Conservation (phyloP, 64 coral and sea anemone species). For the Hydrozoanthus tunicans region DNA sequence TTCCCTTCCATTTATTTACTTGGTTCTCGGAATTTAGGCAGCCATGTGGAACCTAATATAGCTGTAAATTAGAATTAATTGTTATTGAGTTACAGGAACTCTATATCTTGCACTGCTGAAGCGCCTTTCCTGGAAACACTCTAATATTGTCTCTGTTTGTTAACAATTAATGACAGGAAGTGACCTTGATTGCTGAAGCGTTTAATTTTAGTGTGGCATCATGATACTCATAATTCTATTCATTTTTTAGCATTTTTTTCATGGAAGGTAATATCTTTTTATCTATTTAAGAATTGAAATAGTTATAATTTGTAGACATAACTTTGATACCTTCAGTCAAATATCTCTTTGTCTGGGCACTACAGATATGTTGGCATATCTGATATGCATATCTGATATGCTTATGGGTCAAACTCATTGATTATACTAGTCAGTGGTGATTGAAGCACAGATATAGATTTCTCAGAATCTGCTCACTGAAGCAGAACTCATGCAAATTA, state of each 20-base stretch:
- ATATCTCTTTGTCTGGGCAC: too few species aligned
- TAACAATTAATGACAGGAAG: background rate
- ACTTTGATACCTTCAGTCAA: too few species aligned
- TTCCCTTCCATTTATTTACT: background rate
- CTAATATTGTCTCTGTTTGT: background rate
- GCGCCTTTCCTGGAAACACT: conserved; percentile 28
- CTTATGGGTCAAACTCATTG: background rate
- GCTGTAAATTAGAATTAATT: conserved; percentile 24
- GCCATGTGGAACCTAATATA: conserved; percentile 4
- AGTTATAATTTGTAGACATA: too few species aligned
- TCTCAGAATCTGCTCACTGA: conserved; percentile 26
- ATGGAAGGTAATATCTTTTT: background rate
- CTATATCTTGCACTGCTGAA: conserved; percentile 33
- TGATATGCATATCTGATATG: background rate
- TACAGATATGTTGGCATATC: background rate
- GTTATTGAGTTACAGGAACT: conserved; percentile 29
- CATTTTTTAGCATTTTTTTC: background rate
- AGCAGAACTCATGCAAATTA: background rate
- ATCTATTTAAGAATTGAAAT: too few species aligned
- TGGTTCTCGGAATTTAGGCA: conserved; percentile 15
- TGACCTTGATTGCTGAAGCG: conserved; percentile 3
- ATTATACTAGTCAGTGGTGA: too few species aligned
- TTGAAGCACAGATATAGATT: background rate
- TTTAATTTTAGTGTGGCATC: background rate
- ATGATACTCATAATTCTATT: background rate